Percentiles rank a stretch among this genome's conserved stretches.
Conservation (phyloP, 1,140 invertebrate genomes). For the Lysiphlebus fabarum region DNA sequence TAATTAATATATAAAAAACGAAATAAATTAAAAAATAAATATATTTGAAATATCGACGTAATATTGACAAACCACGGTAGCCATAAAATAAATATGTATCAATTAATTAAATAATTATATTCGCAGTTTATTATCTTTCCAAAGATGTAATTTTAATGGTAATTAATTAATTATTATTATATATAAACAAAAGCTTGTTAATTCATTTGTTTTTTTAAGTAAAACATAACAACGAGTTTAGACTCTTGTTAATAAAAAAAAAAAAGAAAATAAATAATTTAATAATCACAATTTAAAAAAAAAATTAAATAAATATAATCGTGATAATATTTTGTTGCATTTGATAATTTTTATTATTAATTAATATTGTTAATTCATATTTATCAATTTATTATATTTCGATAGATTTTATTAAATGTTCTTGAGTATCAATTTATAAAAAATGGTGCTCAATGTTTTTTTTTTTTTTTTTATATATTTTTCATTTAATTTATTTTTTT, state of each 20-base stretch:
- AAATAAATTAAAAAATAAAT: too few species aligned
- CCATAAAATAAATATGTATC: not conserved
- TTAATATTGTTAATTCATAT: constrained; percentile 15
- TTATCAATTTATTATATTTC: constrained; percentile 17
- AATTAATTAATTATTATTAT: constrained; percentile 13
- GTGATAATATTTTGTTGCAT: constrained; percentile 11
- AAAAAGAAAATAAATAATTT: not conserved
- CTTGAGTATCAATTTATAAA: not conserved
- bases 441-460: constrained; percentile 8
- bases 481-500: too few species aligned
- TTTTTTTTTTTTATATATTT: too few species aligned
- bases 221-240: constrained; percentile 8
- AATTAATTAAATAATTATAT: constrained; percentile 10
- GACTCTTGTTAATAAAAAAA: not conserved
- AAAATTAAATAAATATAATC: not conserved
- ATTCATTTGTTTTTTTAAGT: constrained; percentile 11
- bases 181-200: constrained; percentile 21
- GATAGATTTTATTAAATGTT: constrained; percentile 25
- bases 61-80: not conserved
- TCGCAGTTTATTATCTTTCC: constrained; percentile 40
- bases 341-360: constrained; percentile 3
- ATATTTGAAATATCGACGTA: too few species aligned
- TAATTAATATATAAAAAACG: too few species aligned
- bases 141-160: constrained; percentile 44
- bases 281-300: constrained; percentile 3